Evolutionary conservation across 2,797 vertebrate genomes (phyloP).

Genomic region (Botia kubotai): DNA sequence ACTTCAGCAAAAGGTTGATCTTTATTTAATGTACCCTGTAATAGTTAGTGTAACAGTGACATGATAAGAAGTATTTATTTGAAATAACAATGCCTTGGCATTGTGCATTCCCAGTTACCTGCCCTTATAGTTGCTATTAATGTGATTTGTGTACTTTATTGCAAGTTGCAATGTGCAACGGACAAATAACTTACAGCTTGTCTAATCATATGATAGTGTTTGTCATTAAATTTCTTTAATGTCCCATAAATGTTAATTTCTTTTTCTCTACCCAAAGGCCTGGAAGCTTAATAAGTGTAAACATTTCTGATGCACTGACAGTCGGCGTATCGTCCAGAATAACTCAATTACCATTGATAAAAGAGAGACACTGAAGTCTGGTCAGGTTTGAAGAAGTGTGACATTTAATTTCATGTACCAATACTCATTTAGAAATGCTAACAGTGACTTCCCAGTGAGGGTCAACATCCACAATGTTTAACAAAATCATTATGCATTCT

Average conservation of each 20-base stretch:
- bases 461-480: constrained; percentile 43
- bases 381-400: constrained; percentile 51
- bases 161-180: background rate
- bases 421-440: constrained; percentile 57
- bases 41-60: constrained; percentile 9
- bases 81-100: background rate
- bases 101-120: constrained; percentile 10
- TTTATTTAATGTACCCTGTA: background rate
- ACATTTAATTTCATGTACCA: constrained; percentile 58
- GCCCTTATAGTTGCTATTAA: background rate
- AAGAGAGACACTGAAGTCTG: constrained; percentile 43
- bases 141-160: constrained; percentile 17
- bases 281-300: constrained; percentile 35
- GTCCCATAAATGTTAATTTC: constrained; percentile 28
- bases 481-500: constrained; percentile 47
- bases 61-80: constrained; percentile 33
- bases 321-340: constrained; percentile 34
- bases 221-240: constrained; percentile 11
- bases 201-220: constrained; percentile 34
- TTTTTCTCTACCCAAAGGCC: background rate
- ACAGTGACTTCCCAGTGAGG: constrained; percentile 27
- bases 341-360: constrained; percentile 57
- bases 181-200: constrained; percentile 10
- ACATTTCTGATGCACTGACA: constrained; percentile 8
- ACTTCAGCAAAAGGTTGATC: background rate